Evolutionary conservation across 2,113 vertebrate genomes (phyloP).

Genomic region (Sylvietta virens): DNA sequence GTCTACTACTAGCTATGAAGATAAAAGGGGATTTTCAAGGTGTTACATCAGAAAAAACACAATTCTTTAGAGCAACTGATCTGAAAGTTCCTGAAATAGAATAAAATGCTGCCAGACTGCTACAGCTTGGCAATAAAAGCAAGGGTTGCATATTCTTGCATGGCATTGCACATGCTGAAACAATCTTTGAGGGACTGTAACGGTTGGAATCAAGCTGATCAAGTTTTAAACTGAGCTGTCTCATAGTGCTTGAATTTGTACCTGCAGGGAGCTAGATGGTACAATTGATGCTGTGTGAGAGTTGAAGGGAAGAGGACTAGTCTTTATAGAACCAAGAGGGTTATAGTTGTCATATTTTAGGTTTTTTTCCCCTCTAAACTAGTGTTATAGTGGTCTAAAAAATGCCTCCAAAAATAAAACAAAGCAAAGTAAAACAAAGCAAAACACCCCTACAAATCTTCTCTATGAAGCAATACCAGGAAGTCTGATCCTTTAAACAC

Average conservation of each 20-base stretch:
- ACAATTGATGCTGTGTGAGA: background rate
- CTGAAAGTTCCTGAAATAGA: background rate
- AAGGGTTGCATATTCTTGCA: background rate
- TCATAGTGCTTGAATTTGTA: background rate
- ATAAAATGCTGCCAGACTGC: background rate
- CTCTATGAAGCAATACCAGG: accelerated
- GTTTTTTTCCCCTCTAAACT: background rate
- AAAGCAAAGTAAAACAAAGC: background rate
- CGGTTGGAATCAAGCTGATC: background rate
- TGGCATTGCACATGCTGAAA: background rate
- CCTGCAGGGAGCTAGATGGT: background rate
- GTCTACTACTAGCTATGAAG: background rate
- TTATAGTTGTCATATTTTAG: background rate
- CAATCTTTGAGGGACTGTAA: background rate
- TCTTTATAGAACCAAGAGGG: accelerated
- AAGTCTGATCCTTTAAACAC: accelerated
- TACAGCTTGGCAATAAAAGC: background rate
- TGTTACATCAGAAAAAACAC: background rate
- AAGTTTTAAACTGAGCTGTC: background rate
- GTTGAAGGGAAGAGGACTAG: background rate
- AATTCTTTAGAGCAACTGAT: background rate
- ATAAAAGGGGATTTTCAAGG: background rate
- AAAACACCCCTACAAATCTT: background rate
- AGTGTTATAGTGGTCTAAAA: accelerated
- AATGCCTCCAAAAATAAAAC: background rate